A percentile compares a stretch with the other conserved stretches of the same genome.
Evolutionary conservation across 30 jellyfish, hydroid and myxozoan genomes (phyloP).

Genomic region (Aurelia aurita): DNA sequence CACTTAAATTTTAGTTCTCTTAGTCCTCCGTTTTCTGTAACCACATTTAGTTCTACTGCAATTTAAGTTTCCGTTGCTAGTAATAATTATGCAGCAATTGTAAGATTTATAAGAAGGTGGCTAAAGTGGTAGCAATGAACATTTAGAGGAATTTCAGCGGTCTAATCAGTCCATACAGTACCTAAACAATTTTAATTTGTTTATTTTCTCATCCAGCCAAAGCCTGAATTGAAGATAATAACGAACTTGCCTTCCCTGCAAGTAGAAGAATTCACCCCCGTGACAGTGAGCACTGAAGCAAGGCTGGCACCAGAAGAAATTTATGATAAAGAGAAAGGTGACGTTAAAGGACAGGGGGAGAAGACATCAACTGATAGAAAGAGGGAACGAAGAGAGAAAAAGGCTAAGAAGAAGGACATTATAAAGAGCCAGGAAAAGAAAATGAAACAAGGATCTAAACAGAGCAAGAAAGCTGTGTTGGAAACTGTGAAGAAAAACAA

Average conservation of each 20-base stretch:
- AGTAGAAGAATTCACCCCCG: slow-evolving; percentile 93
- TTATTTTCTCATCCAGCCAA: slow-evolving; percentile 74
- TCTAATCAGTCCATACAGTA: no score
- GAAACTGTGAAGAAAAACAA: slow-evolving; percentile 22
- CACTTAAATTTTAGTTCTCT: no score
- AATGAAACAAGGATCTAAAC: slow-evolving; percentile 4
- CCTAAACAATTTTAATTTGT: no score
- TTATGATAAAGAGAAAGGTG: slow-evolving; percentile 47
- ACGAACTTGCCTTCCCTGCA: slow-evolving; percentile 90
- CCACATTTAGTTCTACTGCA: no score
- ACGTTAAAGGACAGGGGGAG: slow-evolving; percentile 50
- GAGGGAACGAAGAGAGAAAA: slow-evolving; percentile 72
- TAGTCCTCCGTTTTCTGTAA: no score
- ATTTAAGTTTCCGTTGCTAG: no score
- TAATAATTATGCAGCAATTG: no score
- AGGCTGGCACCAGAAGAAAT: slow-evolving; percentile 83
- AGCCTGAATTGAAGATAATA: slow-evolving; percentile 80
- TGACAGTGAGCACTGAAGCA: slow-evolving; percentile 67
- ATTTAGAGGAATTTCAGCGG: no score
- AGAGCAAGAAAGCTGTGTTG: slow-evolving; percentile 56
- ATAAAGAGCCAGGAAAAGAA: slow-evolving; percentile 14
- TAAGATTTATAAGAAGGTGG: no score
- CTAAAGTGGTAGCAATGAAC: no score
- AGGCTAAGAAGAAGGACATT: slow-evolving; percentile 41
- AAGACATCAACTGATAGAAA: slow-evolving; percentile 73